Percentiles rank a stretch among this genome's conserved stretches.
Conservation (phyloP, 1,140 invertebrate genomes). For the Bilobella aurantiaca region DNA sequence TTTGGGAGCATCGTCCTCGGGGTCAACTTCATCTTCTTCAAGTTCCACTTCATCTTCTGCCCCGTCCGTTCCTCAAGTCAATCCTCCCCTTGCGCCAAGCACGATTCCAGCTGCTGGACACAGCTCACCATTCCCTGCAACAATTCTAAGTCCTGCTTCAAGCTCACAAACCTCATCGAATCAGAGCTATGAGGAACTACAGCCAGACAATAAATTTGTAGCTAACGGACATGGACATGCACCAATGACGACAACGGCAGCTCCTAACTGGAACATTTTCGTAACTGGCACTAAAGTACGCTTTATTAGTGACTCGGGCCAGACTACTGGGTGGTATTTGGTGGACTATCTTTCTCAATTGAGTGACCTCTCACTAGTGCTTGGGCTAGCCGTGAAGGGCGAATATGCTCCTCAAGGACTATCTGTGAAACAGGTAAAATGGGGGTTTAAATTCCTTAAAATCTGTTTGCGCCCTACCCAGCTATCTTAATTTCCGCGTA, state of each 20-base stretch:
- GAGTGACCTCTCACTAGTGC: slow-evolving; percentile 13
- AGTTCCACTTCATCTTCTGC: background rate
- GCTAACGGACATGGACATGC: too few relatives aligned
- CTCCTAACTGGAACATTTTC: slow-evolving; percentile 36
- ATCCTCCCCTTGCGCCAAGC: background rate
- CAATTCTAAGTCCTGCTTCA: slow-evolving; percentile 37
- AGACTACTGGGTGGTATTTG: slow-evolving; percentile 26
- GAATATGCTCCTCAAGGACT: slow-evolving; percentile 35
- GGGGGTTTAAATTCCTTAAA: too few relatives aligned
- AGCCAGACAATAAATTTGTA: slow-evolving; percentile 32
- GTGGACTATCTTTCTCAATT: slow-evolving; percentile 27
- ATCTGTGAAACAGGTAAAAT: slow-evolving; percentile 32
- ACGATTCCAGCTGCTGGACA: background rate
- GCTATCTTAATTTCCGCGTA: too few relatives aligned
- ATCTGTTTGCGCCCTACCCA: too few relatives aligned
- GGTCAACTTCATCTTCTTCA: background rate
- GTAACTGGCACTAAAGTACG: slow-evolving; percentile 36
- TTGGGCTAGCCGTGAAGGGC: slow-evolving; percentile 26
- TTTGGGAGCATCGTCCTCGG: background rate
- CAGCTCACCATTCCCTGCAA: background rate
- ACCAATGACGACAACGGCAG: background rate
- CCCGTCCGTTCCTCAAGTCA: background rate
- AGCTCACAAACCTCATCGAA: slow-evolving; percentile 39
- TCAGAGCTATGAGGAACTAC: slow-evolving; percentile 36
- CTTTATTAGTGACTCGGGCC: slow-evolving; percentile 29